These are phyloP conservation scores for Rhinoraja longicauda DNA, from an alignment of 2,797 vertebrate genomes.

Conservation along the genomic window DNA sequence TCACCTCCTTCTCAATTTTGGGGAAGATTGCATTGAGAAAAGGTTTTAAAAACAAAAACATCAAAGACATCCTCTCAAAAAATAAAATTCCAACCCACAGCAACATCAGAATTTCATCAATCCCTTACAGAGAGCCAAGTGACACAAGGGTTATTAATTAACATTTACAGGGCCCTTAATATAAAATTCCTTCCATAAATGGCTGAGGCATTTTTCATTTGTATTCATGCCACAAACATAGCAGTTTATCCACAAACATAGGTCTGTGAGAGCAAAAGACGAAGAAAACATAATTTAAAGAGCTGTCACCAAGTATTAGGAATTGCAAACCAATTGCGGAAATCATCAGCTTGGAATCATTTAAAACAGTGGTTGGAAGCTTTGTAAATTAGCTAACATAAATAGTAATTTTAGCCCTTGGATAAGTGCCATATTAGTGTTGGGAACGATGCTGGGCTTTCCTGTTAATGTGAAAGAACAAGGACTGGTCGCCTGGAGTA, in stretches of 20 bases:
- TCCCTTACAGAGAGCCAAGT: too few species aligned
- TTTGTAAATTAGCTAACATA: background rate
- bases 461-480: background rate
- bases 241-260: too few species aligned
- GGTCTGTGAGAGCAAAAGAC: background rate
- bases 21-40: too few species aligned
- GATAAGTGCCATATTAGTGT: background rate
- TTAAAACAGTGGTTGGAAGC: too few species aligned
- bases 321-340: too few species aligned
- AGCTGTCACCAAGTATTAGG: background rate
- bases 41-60: background rate
- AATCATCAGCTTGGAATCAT: too few species aligned
- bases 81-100: background rate
- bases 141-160: too few species aligned
- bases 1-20: too few species aligned
- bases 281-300: background rate
- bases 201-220: too few species aligned
- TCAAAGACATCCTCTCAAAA: background rate
- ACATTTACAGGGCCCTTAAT: too few species aligned
- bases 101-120: too few species aligned
- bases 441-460: background rate
- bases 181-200: too few species aligned
- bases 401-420: background rate
- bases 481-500: background rate
- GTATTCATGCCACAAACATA: background rate